Base-by-base conservation (phyloP, 1,140 invertebrate species). In the Pentalonia nigronervosa region DNA sequence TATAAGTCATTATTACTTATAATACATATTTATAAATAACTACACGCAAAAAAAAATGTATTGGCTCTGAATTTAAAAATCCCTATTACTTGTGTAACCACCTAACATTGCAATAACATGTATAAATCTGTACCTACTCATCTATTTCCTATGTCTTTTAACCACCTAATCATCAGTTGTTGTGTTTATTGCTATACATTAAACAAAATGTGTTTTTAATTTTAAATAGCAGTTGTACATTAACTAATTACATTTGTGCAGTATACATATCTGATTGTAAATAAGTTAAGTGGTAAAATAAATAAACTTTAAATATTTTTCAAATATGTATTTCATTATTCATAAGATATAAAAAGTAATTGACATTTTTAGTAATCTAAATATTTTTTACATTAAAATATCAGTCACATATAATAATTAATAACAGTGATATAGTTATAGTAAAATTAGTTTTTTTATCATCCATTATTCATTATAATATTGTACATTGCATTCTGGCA, bases 401-500 rank as follows among this genome's bases (percentile, higher is more conserved):
- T 47, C 25, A 47, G 14, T 47, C 45, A 7, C 17, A 17, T 7
- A n/a, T 76, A 14, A 76, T 17, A 76, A 47, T 47, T 41, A 84
- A 34, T 76, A n/a, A 86, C 25, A 17, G 6, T 30, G 41, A 41
- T 41, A n/a, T 23, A 30, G 50, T 0, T 50, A 50, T 50, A 60
- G 56, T 60, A 60, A 14, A 36, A 81, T 36, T 81, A 41, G 83
- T 84, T 9, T 45, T 45, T 41, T 41, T 41, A 41, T 41, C 1
- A 41, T 41, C 41, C 41, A 8, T 90, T n/a, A 91, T 81, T 81
- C 34, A 83, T 34, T 25, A 48, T 60, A 21, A 76, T 53, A 41
- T 53, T 41, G 17, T 81, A 93, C 83, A 17, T 86, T 41, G 14
- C 91, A 93, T 53, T 83, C 25, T 45, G 91, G 91, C 17, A 93